Evolutionary conservation across 1,140 invertebrate genomes (phyloP).

Genomic region (Neelides sp.): DNA sequence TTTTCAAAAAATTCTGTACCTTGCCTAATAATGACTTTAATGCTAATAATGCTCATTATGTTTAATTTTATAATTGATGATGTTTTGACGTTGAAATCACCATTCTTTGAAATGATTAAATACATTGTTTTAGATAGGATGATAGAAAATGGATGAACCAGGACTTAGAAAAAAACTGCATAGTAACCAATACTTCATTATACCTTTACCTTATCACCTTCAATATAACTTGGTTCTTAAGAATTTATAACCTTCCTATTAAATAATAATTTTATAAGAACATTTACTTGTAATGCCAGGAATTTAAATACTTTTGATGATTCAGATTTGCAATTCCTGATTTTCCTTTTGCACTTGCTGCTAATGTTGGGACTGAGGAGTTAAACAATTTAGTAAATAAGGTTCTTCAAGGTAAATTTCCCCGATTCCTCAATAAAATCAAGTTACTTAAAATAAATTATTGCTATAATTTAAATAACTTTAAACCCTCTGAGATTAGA

Average conservation of each 20-base stretch:
- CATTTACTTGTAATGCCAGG: not conserved
- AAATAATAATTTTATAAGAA: too few species aligned
- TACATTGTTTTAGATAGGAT: too few species aligned
- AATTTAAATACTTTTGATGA: slow-evolving; percentile 31
- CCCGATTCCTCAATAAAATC: too few species aligned
- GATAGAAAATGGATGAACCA: too few species aligned
- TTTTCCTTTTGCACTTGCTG: slow-evolving; percentile 64
- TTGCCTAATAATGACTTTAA: too few species aligned
- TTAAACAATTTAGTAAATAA: slow-evolving; percentile 70
- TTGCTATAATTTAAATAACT: not conserved
- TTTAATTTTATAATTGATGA: too few species aligned
- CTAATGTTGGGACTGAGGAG: slow-evolving; percentile 50
- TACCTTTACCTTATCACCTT: slow-evolving; percentile 9
- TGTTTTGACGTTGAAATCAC: too few species aligned
- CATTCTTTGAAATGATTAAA: too few species aligned
- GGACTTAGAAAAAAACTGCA: not conserved
- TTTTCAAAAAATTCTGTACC: too few species aligned
- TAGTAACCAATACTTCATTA: not conserved
- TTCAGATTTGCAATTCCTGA: slow-evolving; percentile 76
- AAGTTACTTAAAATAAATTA: slow-evolving; percentile 11
- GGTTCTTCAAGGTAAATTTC: slow-evolving; percentile 53
- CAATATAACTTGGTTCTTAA: too few species aligned
- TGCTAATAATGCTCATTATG: too few species aligned
- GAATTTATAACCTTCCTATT: too few species aligned
- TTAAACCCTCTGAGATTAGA: slow-evolving; percentile 19